Base-by-base conservation (phyloP, 2,797 vertebrate species). In the Semotilus atromaculatus region DNA sequence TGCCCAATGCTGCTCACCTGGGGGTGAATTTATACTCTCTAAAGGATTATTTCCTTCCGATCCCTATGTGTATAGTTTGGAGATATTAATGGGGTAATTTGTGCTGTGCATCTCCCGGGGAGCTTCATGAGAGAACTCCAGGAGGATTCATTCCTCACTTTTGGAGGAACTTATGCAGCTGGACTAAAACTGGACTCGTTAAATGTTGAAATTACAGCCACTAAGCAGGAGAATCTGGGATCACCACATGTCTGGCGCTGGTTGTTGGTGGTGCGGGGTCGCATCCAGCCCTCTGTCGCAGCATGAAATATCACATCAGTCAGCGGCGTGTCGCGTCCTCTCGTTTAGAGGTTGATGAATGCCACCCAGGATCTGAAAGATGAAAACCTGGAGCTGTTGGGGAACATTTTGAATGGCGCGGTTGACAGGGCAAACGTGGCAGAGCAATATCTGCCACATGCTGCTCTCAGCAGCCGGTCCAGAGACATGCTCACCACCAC, bases 1-100 rank as follows among this genome's bases (percentile, higher is more conserved):
- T 77, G 72, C 66, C 53, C 64, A 26, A 40, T 89, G 55, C 71
- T 85, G 81, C 84, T 83, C 87, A 87, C 87, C 81, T 81, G 86
- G 82, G 88, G 67, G 84, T 75, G 84, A 86, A 70, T 81, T 67
- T 86, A 90, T 91, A 91, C 90, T 85, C 80, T 85, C 85, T 74
- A 80, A 86, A 78, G 87, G 88, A 86, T 74, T 85, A 86, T 75
- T 80, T 82, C 72, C 45, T 72, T 68, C 64, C 77, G 18, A 76
- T 85, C 84, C 83, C 91, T 85, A 81, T 83, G 88, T 91, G 94
- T 95, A 92, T 93, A 91, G 92, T 93, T 91, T 92, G 67, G 94
- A 94, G 93, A 91, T 95, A 97, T 97, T 96, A 97, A 96, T 95
- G 92, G 95, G 96, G 95, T 94, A 95, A 95, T 96, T 93, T 95